Percentiles rank a stretch among this genome's conserved stretches.
These are phyloP conservation scores for Heterohyrax brucei DNA, from an alignment of 2,797 vertebrate genomes.

Conservation along the genomic window DNA sequence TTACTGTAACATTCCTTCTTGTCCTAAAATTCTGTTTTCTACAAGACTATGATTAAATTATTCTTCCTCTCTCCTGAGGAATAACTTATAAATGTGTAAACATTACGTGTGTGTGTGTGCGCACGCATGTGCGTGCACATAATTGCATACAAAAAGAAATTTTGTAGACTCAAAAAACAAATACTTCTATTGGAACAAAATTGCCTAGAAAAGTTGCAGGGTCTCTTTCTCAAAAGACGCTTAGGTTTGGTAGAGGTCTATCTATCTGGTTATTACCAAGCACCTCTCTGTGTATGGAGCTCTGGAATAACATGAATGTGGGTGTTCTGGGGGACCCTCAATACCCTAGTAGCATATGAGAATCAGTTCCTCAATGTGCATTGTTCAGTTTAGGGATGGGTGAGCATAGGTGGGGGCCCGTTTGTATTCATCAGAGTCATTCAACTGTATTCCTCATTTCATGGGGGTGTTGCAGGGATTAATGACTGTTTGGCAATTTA, in stretches of 20 bases:
- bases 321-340: neutral
- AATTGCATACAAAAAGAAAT: neutral
- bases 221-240: neutral
- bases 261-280: neutral
- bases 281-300: neutral
- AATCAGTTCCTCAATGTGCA: neutral
- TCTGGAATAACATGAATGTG: neutral
- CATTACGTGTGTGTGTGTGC: neutral
- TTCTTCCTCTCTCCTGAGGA: neutral
- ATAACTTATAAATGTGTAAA: constrained; percentile 25
- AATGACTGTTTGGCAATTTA: neutral
- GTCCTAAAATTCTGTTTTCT: neutral
- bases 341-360: too few species aligned
- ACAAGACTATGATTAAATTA: neutral
- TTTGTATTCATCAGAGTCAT: neutral
- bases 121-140: neutral
- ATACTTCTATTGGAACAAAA: neutral
- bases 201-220: neutral
- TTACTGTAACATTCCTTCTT: neutral
- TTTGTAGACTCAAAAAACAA: neutral
- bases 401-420: neutral
- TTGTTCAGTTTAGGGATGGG: neutral
- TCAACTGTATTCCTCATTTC: neutral
- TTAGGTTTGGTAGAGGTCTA: neutral
- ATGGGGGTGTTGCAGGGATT: neutral